Conservation (phyloP, 1,140 invertebrate species). For the Diorhabda elongata region DNA sequence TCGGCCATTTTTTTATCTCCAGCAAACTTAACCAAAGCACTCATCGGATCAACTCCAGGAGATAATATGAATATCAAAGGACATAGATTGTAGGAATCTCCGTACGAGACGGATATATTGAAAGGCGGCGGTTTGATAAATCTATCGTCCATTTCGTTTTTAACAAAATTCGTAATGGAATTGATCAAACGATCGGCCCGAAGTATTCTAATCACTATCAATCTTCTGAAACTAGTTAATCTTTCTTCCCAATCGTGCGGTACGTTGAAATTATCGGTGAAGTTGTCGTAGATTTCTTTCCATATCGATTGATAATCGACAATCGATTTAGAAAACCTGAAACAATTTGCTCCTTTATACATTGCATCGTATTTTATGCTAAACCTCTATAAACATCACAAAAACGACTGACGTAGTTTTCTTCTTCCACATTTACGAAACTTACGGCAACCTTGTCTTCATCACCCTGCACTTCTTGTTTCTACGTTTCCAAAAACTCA, state of each 20-base stretch:
- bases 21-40: slow-evolving; percentile 71
- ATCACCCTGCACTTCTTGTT: too few species aligned
- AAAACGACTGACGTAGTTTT: too few species aligned
- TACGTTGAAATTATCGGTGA: slow-evolving; percentile 55
- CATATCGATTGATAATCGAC: slow-evolving; percentile 55
- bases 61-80: slow-evolving; percentile 90
- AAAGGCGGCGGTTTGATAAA: slow-evolving; percentile 84
- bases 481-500: too few species aligned
- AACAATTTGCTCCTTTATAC: background rate
- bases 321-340: slow-evolving; percentile 52
- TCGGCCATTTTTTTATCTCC: slow-evolving; percentile 68
- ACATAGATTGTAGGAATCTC: slow-evolving; percentile 75
- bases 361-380: too few species aligned
- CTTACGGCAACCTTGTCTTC: too few species aligned
- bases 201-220: slow-evolving; percentile 75
- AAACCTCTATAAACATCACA: too few species aligned
- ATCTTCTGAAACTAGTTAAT: slow-evolving; percentile 70
- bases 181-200: slow-evolving; percentile 76
- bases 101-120: slow-evolving; percentile 78
- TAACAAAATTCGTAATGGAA: slow-evolving; percentile 61
- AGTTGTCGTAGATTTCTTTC: slow-evolving; percentile 70
- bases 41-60: slow-evolving; percentile 86
- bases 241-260: slow-evolving; percentile 65
- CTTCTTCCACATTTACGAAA: too few species aligned
- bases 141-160: slow-evolving; percentile 68